phyloP scores from a whole-genome alignment of 2,888 invertebrate species.

The Pegoplata infirma region DNA sequence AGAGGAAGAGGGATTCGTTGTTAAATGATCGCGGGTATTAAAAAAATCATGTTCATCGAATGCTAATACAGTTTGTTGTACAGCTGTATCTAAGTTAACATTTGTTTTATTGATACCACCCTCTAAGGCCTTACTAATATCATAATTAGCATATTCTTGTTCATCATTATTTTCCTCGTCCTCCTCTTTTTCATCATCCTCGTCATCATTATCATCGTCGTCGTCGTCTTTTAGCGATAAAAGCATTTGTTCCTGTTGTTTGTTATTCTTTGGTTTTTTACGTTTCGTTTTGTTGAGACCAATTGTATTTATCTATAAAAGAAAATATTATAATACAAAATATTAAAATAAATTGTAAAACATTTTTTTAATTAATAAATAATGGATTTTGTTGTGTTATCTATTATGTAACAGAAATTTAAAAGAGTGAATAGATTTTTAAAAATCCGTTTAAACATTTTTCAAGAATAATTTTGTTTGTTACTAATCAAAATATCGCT shows the following conservation, averaged over 20 bases:
- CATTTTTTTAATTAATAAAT: slow-evolving; percentile 15
- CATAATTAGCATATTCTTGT: slow-evolving; percentile 31
- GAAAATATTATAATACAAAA: slow-evolving; percentile 6
- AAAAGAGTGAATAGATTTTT: neutral
- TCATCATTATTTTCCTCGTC: slow-evolving; percentile 21
- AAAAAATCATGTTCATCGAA: slow-evolving; percentile 62
- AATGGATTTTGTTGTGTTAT: neutral
- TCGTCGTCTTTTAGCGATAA: slow-evolving; percentile 70
- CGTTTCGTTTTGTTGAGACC: slow-evolving; percentile 65
- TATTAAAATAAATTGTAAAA: neutral
- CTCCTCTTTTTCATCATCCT: slow-evolving; percentile 42
- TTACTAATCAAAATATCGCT: no score
- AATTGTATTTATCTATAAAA: slow-evolving; percentile 71
- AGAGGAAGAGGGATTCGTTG: no score
- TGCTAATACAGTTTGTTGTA: slow-evolving; percentile 56
- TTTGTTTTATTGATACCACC: slow-evolving; percentile 7
- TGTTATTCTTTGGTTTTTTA: slow-evolving; percentile 69
- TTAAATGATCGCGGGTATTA: slow-evolving; percentile 40
- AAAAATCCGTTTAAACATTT: no score
- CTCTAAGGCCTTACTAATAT: slow-evolving; percentile 6
- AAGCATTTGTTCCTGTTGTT: slow-evolving; percentile 66
- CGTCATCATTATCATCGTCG: slow-evolving; percentile 58
- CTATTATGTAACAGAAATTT: neutral
- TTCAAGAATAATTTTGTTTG: no score
- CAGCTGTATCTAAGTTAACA: slow-evolving; percentile 31